Base-by-base conservation (phyloP, 2,113 vertebrate species). In the Pseudonaja textilis region DNA sequence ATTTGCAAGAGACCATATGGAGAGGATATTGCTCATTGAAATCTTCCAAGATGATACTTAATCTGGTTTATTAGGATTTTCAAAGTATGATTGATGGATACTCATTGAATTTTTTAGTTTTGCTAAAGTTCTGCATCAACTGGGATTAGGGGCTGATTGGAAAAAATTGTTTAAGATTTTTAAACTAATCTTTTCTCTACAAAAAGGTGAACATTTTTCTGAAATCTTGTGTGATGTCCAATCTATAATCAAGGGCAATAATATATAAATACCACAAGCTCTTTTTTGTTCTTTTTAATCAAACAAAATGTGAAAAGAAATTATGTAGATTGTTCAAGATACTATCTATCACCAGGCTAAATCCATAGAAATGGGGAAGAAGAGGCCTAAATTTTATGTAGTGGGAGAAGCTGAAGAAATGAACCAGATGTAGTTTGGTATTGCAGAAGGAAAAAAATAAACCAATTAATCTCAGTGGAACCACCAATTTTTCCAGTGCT, bases 111-210 rank as follows among this genome's bases (percentile, higher is more conserved):
- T 0, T 42, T 87, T 93, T 92, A 89, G 61, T 91, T 0, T 0
- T 90, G 52, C 54, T 91, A 1, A 90, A 93, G 52, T 3, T 89
- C 93, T 91, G 34, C 1, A 87, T 5, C 3, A 74, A 11, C 47
- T 87, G 85, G 10, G n/a, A 95, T 22, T 0, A 0, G 1, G 45
- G 4, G 4, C 23, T 11, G n/a, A 25, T 4, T 88, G 22, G 45
- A 2, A 1, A 16, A 42, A 45, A 34, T 88, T 4, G 1, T 91
- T 1, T 74, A 52, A 50, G 2, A 11, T 0, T 0, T 39, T 25
- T 91, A 94, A 95, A 91, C 1, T 2, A 9, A 2, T 0, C 16
- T 29, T 91, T 93, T 11, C 87, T 26, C 4, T 85, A 29, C 23
- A 23, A 61, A 26, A 9, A 89, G 54, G 25, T 7, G 34, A 16